Base-by-base conservation (phyloP, 2,888 invertebrate genomes). In the Melanophora roralis region DNA sequence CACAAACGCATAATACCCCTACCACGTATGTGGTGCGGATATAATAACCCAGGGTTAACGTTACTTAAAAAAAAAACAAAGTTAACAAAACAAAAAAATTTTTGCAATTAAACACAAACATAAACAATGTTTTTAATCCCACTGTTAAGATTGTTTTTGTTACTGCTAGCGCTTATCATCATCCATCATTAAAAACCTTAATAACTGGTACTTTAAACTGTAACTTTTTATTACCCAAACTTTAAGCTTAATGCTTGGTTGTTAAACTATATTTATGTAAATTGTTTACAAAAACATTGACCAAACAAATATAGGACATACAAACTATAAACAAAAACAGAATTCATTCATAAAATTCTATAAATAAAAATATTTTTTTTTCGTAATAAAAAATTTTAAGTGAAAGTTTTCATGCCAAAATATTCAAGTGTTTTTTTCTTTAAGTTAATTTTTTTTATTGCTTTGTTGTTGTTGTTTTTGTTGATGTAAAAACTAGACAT, bases 101-200 rank as follows among this genome's bases (percentile, higher is more conserved):
- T n/a, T n/a, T n/a, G n/a, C n/a, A n/a, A n/a, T n/a, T n/a, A n/a
- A n/a, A n/a, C n/a, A n/a, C n/a, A n/a, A n/a, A n/a, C n/a, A n/a
- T n/a, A n/a, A n/a, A n/a, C n/a, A n/a, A n/a, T n/a, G n/a, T n/a
- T n/a, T n/a, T n/a, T n/a, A n/a, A n/a, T n/a, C 27, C 27, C 27
- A 27, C 27, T 27, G 27, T 27, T 6, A 27, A 27, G 27, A 5
- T 27, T 36, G 36, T 27, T 57, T 19, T 55, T 47, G 27, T 38
- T 47, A 64, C 53, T 40, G 45, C n/a, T n/a, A n/a, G n/a, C n/a
- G n/a, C 68, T 68, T 53, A 36, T 47, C n/a, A n/a, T n/a, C n/a
- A n/a, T n/a, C n/a, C 36, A 62, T 75, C 27, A 45, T 68, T 62
- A 68, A 53, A 45, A 68, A 62, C 67, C 27, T 62, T 27, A 68